Percentiles rank a stretch among this genome's conserved stretches.
phyloP scores from a whole-genome alignment of 2,888 invertebrate species.

The Nomada lathburiana region DNA sequence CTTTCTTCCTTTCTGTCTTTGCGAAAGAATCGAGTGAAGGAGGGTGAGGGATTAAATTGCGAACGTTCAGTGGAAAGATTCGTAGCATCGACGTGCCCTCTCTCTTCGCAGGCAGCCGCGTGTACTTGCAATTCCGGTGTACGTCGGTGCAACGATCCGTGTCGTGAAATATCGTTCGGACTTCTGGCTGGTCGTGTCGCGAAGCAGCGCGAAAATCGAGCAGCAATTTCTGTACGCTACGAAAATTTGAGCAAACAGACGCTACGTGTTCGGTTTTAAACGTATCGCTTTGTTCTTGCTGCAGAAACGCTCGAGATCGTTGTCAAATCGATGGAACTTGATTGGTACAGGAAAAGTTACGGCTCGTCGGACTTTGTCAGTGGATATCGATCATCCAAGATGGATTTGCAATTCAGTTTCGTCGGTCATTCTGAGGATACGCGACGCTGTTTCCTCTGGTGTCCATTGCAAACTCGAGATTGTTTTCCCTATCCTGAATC shows the following conservation, averaged over 20 bases:
- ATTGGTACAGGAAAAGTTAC: slow-evolving; percentile 30
- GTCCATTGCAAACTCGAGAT: too few relatives aligned
- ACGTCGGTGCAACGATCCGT: slow-evolving; percentile 27
- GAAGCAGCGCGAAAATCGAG: slow-evolving; percentile 24
- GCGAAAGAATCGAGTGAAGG: too few relatives aligned
- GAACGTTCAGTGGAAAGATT: slow-evolving; percentile 24
- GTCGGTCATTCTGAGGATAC: slow-evolving; percentile 15
- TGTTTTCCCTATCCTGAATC: too few relatives aligned
- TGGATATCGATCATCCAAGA: slow-evolving; percentile 18
- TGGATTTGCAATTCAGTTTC: slow-evolving; percentile 50
- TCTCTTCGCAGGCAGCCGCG: slow-evolving; percentile 26
- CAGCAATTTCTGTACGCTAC: slow-evolving; percentile 61
- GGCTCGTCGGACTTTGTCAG: slow-evolving; percentile 14
- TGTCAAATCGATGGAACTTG: slow-evolving; percentile 43
- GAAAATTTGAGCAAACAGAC: slow-evolving; percentile 76
- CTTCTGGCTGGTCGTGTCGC: slow-evolving; percentile 35
- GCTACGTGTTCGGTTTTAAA: slow-evolving; percentile 75
- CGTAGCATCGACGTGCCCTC: slow-evolving; percentile 26
- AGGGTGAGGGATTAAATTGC: slow-evolving; percentile 25
- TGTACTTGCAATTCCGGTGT: slow-evolving; percentile 47
- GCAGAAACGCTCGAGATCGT: not conserved
- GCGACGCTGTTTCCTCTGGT: not conserved
- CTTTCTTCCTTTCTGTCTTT: too few relatives aligned
- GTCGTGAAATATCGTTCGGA: slow-evolving; percentile 64
- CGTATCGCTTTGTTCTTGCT: slow-evolving; percentile 14